Base-by-base conservation (phyloP, 1,140 invertebrate genomes). In the Subanguina moxae region DNA sequence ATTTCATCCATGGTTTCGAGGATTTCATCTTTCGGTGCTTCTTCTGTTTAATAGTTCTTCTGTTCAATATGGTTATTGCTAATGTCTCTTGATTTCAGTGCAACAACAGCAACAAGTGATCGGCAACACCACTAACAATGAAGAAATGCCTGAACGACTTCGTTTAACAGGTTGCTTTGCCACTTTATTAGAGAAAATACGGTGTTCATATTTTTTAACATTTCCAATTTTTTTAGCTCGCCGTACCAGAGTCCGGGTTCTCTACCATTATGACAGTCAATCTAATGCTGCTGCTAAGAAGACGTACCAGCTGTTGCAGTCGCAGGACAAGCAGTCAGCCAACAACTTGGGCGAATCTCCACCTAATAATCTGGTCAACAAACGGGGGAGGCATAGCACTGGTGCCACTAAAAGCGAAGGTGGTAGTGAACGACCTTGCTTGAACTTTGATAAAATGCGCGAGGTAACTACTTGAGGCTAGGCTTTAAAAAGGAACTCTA, bases 391-490 rank as follows among this genome's bases (percentile, higher is more conserved):
- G 19, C 72, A 70, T 57, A 21, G 28, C 23, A 17, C 27, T 42
- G n/a, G n/a, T n/a, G n/a, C n/a, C n/a, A n/a, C n/a, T 38, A 56
- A 42, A 23, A 28, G 66, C 68, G 9, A 61, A 25, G 28, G 48
- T 15, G 65, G 68, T 38, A 45, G 58, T 19, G 73, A 61, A 45
- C 70, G 73, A n/a, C 73, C 74, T 9, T 75, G 75, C 3, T 57
- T 75, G 13, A 67, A 75, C 59, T 75, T 75, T 64, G 73, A 75
- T 32, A 75, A 75, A 77, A 75, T 75, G 73, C 76, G 73, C 48
- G 73, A 77, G 75, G 73, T 75, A 48, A 8, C n/a, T n/a, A n/a
- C 8, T 56, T 38, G 21, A 56, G 27, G 17, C 30, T n/a, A 64
- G 11, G 13, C 3, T 28, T 56, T 23, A 56, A 13, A 28, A 3